Evolutionary conservation across 2,888 invertebrate genomes (phyloP).

Genomic region (Ernsta delagoae): DNA sequence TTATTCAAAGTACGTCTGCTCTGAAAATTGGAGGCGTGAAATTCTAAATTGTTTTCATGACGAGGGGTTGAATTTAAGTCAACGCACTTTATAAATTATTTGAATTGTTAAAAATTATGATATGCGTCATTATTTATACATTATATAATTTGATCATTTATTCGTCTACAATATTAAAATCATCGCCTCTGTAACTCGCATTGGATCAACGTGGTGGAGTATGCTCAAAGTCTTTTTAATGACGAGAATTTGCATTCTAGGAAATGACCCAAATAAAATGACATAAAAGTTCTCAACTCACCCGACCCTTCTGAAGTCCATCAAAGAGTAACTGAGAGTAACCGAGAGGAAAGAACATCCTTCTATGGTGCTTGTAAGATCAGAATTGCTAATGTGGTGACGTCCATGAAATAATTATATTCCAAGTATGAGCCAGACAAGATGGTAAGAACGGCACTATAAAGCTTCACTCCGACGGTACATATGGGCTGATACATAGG

Average conservation of each 20-base stretch:
- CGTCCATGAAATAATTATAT: slow-evolving; percentile 12
- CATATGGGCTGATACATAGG: too few species aligned
- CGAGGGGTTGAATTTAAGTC: background rate
- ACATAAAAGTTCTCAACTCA: background rate
- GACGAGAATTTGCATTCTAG: background rate
- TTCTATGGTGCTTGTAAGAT: background rate
- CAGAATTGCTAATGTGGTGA: slow-evolving; percentile 4
- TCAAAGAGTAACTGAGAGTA: background rate
- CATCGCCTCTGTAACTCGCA: too few species aligned
- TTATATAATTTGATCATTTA: too few species aligned
- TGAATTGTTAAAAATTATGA: too few species aligned
- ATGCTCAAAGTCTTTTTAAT: too few species aligned
- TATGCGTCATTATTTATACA: too few species aligned
- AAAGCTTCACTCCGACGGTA: too few species aligned
- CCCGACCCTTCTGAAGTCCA: background rate
- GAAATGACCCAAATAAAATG: background rate
- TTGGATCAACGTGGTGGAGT: too few species aligned
- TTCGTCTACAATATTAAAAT: too few species aligned
- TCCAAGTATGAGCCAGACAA: slow-evolving; percentile 5
- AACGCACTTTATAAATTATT: too few species aligned
- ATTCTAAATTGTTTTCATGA: background rate
- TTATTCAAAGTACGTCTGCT: too few species aligned
- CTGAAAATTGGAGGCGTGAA: background rate
- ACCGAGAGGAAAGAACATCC: slow-evolving; percentile 7
- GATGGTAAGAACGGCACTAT: background rate